Base-by-base conservation (phyloP, 1,140 invertebrate species). In the Cyphomyrmex costatus region DNA sequence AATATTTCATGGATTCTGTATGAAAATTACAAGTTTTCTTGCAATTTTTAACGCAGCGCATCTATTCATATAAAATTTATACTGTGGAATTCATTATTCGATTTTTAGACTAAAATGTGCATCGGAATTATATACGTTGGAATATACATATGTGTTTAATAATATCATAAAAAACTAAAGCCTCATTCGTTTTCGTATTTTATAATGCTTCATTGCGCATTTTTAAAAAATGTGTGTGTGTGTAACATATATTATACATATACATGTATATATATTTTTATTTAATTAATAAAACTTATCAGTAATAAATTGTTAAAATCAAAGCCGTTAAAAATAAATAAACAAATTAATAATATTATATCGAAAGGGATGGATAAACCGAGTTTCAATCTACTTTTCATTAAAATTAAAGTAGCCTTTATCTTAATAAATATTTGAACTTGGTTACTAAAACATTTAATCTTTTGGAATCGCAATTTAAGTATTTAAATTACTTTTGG, bases 61-160 rank as follows among this genome's bases (percentile, higher is more conserved):
- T 66, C 12, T 24, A 53, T 53, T 79, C 33, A 36, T 66, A 66
- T 60, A 49, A 76, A 76, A 76, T 60, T 42, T 8, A 61, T 46
- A 46, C 46, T 61, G 36, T 14, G 36, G 5, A 27, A 68, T 79
- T 51, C 5, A 21, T 79, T 68, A 56, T 27, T 3, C 2, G 1
- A 24, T 42, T 68, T 53, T 27, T 51, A 4, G 8, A 66, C 33
- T 36, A 53, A 46, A 68, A 30, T 53, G n/a, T 14, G 42, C 6
- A 36, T 42, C 10, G 8, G 6, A 42, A 42, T 42, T 1, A 42
- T 42, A 42, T 61, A 1, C 2, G 36, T 27, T 27, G 19, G 14
- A 60, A 76, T 19, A 19, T n/a, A n/a, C n/a, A n/a, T 42, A 33
- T 27, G 24, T 61, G 3, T 33, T 77, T 27, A 27, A 30, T 65